These are phyloP conservation scores for Therioaphis trifolii DNA, from an alignment of 2,888 invertebrate species.

Conservation along the genomic window DNA sequence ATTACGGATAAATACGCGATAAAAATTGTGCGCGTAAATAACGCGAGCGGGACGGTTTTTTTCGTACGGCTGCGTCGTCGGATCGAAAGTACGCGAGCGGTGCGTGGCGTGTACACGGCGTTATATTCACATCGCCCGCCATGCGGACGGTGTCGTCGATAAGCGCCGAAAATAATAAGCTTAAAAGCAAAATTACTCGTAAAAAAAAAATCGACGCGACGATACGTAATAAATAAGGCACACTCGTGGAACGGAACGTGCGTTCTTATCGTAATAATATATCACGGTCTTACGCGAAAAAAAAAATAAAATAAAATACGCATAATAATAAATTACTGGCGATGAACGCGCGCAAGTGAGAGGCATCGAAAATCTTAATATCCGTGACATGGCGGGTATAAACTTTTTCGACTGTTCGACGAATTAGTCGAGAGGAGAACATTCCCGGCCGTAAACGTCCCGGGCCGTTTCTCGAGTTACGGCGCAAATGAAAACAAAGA, in stretches of 20 bases:
- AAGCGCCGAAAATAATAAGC: not conserved
- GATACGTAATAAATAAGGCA: too few relatives aligned
- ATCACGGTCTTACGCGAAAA: not conserved
- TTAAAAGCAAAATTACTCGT: conserved; percentile 6
- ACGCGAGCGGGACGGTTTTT: too few relatives aligned
- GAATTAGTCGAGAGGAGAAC: not conserved
- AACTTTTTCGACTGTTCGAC: not conserved
- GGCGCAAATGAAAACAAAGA: not conserved
- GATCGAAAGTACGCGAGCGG: not conserved
- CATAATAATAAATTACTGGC: not conserved
- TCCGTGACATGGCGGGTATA: not conserved
- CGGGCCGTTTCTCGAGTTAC: too few relatives aligned
- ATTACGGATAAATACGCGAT: not conserved
- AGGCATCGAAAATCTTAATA: not conserved
- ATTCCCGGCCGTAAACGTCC: too few relatives aligned
- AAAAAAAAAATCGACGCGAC: conserved; percentile 14
- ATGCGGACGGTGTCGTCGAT: too few relatives aligned
- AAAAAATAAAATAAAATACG: too few relatives aligned
- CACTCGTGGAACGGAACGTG: not conserved
- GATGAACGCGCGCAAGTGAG: not conserved
- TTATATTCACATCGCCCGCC: not conserved
- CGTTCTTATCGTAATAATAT: not conserved
- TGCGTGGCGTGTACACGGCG: not conserved
- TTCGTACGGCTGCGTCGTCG: not conserved
- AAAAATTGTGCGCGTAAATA: too few relatives aligned